Evolutionary conservation across 1,140 invertebrate genomes (phyloP).

Genomic region (Scaptodrosophila lebanonensis): DNA sequence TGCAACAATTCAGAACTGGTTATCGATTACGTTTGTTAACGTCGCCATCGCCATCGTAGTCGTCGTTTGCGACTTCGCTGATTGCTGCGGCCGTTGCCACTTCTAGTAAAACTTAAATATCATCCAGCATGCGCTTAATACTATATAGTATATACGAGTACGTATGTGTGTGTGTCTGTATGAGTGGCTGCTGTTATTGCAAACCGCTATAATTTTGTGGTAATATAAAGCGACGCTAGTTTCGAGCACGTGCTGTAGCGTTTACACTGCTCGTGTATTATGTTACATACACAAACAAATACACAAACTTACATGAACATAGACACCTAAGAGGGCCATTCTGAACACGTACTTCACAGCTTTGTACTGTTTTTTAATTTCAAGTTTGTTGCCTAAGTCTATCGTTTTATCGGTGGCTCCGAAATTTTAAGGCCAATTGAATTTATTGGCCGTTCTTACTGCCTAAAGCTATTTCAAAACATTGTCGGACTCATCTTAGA

Average conservation of each 20-base stretch:
- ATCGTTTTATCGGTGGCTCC: conserved; percentile 31
- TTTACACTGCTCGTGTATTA: conserved; percentile 71
- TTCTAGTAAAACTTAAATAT: conserved; percentile 72
- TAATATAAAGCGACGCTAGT: conserved; percentile 71
- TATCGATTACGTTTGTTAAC: conserved; percentile 64
- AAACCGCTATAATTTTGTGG: conserved; percentile 75
- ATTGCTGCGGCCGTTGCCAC: conserved; percentile 19
- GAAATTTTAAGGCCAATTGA: too few relatives aligned
- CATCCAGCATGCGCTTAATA: conserved; percentile 38
- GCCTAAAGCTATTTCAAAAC: neutral
- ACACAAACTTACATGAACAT: conserved; percentile 21
- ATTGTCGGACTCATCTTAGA: too few relatives aligned
- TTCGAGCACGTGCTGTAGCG: conserved; percentile 72
- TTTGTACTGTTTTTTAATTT: conserved; percentile 69
- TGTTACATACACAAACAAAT: conserved; percentile 43
- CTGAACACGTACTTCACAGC: conserved; percentile 72
- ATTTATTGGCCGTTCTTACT: too few relatives aligned
- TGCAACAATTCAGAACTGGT: conserved; percentile 73
- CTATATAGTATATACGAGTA: conserved; percentile 5
- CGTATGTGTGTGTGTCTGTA: conserved; percentile 19
- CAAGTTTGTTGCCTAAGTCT: conserved; percentile 71
- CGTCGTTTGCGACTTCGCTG: conserved; percentile 15
- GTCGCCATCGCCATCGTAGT: conserved; percentile 13
- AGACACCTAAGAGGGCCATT: conserved; percentile 33
- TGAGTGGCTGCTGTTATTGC: conserved; percentile 49